Evolutionary conservation across 1,140 invertebrate species (phyloP), one percentile per base, ranked within the genome.

Genomic region (Macrobrachium rosenbergii): DNA sequence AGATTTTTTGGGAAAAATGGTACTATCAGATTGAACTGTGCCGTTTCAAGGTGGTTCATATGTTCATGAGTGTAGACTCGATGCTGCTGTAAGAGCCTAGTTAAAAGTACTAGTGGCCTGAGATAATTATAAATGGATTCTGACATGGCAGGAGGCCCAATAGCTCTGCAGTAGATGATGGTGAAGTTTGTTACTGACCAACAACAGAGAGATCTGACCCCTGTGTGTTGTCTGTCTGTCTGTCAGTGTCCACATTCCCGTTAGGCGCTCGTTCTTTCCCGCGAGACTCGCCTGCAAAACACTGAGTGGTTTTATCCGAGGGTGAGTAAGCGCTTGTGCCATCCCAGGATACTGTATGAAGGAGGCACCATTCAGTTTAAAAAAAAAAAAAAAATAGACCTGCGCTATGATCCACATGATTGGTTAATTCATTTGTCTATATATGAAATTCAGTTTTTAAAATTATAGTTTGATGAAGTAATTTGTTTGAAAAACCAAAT

Each of bases 221-320:
- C 78, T 78, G 81, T 88, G 86, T 82, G 73, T 89, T 89, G 82
- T 89, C 77, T 89, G 77, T 81, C 78, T 88, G 88, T 89, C 86
- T 88, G 82, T 89, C 83, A 89, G 88, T 89, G 88, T 89, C 82
- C 88, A 89, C 88, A 89, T 89, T 89, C 88, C 88, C 72, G 88
- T 89, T 89, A 89, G 88, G 83, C 88, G 88, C 79, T 85, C 88
- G 79, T 85, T 86, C 79, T 82, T 89, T 80, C 88, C 88, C 62
- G 88, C 88, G 64, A 89, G 83, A 89, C 82, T 89, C 76, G 83
- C 83, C 88, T 77, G 88, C 88, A 89, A 89, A 89, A 89, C 88
- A 58, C 83, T 89, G 83, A 89, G 88, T 89, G 88, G 88, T 84
- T 89, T 89, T 89, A 89, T 89, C 83, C 88, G 88, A 89, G 88